Conservation (phyloP, 2,113 vertebrate species). For the Echinops telfairi region DNA sequence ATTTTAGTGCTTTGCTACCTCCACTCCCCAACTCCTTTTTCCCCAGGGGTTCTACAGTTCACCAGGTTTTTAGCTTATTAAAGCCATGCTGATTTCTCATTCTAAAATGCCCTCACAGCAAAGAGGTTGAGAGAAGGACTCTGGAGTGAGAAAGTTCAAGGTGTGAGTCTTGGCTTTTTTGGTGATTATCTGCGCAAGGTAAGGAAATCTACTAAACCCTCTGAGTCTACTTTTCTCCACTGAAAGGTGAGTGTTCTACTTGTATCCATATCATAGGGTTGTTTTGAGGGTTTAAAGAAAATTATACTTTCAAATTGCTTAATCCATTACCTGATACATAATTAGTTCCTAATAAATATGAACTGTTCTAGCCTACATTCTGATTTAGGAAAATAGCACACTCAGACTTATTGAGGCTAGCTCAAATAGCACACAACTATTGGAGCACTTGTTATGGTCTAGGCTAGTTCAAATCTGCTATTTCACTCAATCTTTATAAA, state of each 20-base stretch:
- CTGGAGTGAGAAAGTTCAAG: constrained; percentile 7
- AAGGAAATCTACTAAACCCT: constrained; percentile 7
- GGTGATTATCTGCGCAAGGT: background rate
- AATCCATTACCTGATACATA: background rate
- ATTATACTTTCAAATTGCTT: constrained; percentile 20
- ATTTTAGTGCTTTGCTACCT: constrained; percentile 77
- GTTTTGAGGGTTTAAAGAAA: background rate
- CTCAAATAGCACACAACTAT: background rate
- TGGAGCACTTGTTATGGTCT: constrained; percentile 36
- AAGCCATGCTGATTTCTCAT: constrained; percentile 74
- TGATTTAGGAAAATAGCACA: background rate
- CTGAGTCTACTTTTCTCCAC: background rate
- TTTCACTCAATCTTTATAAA: constrained; percentile 19
- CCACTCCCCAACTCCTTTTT: constrained; percentile 59
- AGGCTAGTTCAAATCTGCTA: background rate
- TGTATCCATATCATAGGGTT: background rate
- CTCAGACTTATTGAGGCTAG: background rate
- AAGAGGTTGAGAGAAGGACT: constrained; percentile 32
- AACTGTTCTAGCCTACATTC: constrained; percentile 10
- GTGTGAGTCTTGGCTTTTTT: constrained; percentile 25
- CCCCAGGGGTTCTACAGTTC: constrained; percentile 59
- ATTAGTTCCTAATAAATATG: background rate
- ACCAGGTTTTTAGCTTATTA: constrained; percentile 69
- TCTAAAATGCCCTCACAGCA: constrained; percentile 47
- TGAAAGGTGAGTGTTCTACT: constrained; percentile 34